These are phyloP conservation scores for Eulemur rufifrons DNA, from an alignment of 2,113 vertebrate species.

Conservation along the genomic window DNA sequence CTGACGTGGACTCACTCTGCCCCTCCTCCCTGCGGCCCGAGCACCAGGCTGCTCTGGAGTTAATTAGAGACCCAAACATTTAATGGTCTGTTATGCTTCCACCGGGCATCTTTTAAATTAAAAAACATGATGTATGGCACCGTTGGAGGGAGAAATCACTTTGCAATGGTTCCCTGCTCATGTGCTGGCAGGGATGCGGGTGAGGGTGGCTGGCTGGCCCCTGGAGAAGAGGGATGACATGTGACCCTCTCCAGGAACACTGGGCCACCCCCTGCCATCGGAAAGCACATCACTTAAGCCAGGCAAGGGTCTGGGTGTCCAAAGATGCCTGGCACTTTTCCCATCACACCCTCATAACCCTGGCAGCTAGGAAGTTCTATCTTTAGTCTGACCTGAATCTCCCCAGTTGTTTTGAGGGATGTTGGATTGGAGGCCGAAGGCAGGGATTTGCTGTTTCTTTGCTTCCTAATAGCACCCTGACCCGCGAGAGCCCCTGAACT, in stretches of 20 bases:
- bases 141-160: slow-evolving; percentile 77
- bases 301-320: neutral
- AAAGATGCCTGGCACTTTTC: neutral
- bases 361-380: slow-evolving; percentile 27
- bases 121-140: slow-evolving; percentile 82
- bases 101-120: slow-evolving; percentile 84
- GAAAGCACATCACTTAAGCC: neutral
- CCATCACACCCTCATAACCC: neutral
- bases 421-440: neutral
- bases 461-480: neutral
- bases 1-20: neutral
- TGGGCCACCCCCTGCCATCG: accelerated
- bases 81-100: slow-evolving; percentile 80
- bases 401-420: neutral
- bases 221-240: neutral
- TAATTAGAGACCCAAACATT: slow-evolving; percentile 85
- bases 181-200: neutral
- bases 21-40: slow-evolving; percentile 60
- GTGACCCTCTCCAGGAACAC: neutral
- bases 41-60: slow-evolving; percentile 79
- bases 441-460: neutral
- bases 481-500: neutral
- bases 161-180: slow-evolving; percentile 67
- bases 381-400: slow-evolving; percentile 54
- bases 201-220: neutral